phyloP scores from a whole-genome alignment of 2,888 invertebrate genomes.

The Nesidiocoris tenuis region DNA sequence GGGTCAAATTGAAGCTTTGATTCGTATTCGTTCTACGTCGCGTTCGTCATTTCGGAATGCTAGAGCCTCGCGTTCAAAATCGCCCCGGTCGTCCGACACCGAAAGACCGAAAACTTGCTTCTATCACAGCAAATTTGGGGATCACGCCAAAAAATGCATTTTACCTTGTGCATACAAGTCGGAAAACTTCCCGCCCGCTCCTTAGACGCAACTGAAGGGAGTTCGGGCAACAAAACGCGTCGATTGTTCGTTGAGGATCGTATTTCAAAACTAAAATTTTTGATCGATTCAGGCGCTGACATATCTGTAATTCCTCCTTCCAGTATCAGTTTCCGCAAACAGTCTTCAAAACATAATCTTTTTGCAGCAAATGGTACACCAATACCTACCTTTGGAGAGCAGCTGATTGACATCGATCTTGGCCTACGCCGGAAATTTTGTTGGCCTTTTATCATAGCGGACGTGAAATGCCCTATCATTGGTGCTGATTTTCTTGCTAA shows the following conservation, averaged over 20 bases:
- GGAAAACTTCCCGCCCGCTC: conserved; percentile 31
- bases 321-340: not conserved
- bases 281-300: conserved; percentile 45
- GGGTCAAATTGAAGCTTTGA: not conserved
- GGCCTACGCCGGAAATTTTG: conserved; percentile 34
- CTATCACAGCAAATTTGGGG: conserved; percentile 8
- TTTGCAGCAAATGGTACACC: conserved; percentile 31
- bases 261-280: conserved; percentile 26
- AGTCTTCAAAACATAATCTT: not conserved
- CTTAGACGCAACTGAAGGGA: conserved; percentile 4
- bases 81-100: not conserved
- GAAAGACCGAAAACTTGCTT: conserved; percentile 4
- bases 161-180: conserved; percentile 4
- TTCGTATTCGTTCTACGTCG: not conserved
- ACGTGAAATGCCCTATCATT: conserved; percentile 24
- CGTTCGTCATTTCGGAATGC: not conserved
- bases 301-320: conserved; percentile 36
- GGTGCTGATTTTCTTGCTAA: conserved; percentile 37
- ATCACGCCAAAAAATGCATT: conserved; percentile 7
- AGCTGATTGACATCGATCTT: conserved; percentile 7
- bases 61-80: not conserved
- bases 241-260: conserved; percentile 40
- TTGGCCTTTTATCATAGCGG: conserved; percentile 39
- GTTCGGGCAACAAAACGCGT: not conserved
- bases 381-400: conserved; percentile 31